Base-by-base conservation (phyloP, 2,797 vertebrate species). In the Potorous gilbertii region DNA sequence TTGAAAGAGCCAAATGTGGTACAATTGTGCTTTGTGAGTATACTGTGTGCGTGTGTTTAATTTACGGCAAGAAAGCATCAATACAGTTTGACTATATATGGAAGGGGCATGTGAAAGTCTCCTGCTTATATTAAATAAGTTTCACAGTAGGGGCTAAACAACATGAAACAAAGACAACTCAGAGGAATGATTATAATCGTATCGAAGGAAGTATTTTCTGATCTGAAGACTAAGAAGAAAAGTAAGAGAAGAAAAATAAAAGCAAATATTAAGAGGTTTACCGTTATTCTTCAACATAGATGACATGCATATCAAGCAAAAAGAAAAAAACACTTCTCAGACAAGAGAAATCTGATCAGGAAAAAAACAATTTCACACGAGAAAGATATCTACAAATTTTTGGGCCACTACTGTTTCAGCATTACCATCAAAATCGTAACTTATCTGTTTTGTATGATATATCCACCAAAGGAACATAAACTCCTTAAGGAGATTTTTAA, bases 161-260 rank as follows among this genome's bases (percentile, higher is more conserved):
- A 87, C 74, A 87, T 87, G 74, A 87, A 46, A 87, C 9, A 46
- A 50, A 27, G 40, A 87, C 27, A 27, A 87, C 5, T 74, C 21
- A 46, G n/a, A 81, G 74, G 40, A 81, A 81, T 46, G 40, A 81
- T 46, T 11, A 50, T 87, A 87, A 87, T 81, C 18, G 21, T 87
- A 87, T 27, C 27, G 74, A 87, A 87, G 11, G 9, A 50, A 87
- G 21, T 46, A 87, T 87, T 87, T 87, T 87, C 40, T 87, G 74
- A 46, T 87, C 21, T 87, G 74, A 87, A 46, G 74, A 87, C 31
- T 46, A 27, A 50, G 74, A 50, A 87, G 93, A 74, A 97, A 96
- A 56, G 55, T 87, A 52, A 92, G 74, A 90, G 28, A 96, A 55
- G 62, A 92, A 94, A 93, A 96, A 95, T 94, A 96, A 95, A 96